These are phyloP conservation scores for Alexandromys fortis DNA, from an alignment of 2,113 vertebrate genomes.

Conservation along the genomic window DNA sequence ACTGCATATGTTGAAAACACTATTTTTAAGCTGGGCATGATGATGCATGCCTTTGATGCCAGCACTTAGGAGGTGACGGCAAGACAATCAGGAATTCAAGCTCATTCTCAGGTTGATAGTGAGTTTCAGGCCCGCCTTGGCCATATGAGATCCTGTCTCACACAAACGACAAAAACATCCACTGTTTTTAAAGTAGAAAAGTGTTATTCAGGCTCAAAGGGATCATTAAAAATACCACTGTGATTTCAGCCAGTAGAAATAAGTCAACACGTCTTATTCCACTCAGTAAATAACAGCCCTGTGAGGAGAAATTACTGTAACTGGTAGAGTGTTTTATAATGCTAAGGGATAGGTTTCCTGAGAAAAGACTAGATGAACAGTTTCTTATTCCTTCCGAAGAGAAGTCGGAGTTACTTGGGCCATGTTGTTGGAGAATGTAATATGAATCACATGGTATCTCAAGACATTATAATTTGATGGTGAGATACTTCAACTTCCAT, in stretches of 20 bases:
- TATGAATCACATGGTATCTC: not conserved
- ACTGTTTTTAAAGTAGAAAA: conserved; percentile 48
- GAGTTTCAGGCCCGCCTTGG: not conserved
- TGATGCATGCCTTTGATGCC: not conserved
- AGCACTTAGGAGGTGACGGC: not conserved
- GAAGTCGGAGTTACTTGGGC: conserved; percentile 13
- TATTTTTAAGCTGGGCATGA: not conserved
- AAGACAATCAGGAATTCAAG: not conserved
- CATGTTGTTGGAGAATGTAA: conserved; percentile 31
- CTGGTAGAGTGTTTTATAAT: not conserved
- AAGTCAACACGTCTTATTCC: not conserved
- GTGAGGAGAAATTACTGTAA: not conserved
- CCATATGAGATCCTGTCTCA: not conserved
- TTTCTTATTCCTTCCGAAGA: conserved; percentile 32
- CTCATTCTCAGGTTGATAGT: not conserved
- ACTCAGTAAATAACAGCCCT: not conserved
- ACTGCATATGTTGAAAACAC: conserved; percentile 8
- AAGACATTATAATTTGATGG: not conserved
- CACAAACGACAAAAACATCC: not conserved
- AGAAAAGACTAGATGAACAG: conserved; percentile 19
- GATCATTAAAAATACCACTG: conserved; percentile 28
- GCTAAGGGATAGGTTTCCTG: conserved; percentile 9
- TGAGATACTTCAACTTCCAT: conserved; percentile 31
- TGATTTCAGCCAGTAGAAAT: not conserved
- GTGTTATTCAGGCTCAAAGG: conserved; percentile 11